These are phyloP conservation scores for Papilio xuthus DNA, from an alignment of 1,140 invertebrate genomes.

Conservation along the genomic window DNA sequence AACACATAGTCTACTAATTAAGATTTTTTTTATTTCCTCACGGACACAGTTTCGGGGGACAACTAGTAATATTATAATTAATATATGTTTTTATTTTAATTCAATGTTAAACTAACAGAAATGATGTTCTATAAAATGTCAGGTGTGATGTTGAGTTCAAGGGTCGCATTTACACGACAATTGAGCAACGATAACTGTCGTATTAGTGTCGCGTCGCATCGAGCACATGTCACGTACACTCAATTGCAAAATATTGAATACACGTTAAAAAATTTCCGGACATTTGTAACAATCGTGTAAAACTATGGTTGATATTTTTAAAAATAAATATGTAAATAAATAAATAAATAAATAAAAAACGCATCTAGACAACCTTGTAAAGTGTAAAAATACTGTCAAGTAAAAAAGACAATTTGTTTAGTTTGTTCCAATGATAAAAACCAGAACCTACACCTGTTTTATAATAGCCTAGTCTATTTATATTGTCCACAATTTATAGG, in stretches of 20 bases:
- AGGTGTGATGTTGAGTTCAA: constrained; percentile 19
- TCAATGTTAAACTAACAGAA: not conserved
- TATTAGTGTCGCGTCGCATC: not conserved
- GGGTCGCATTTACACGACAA: constrained; percentile 18
- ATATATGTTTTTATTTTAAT: not conserved
- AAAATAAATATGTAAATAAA: too few relatives aligned
- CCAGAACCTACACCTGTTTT: not conserved
- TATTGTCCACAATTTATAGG: not conserved
- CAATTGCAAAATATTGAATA: not conserved
- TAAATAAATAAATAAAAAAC: too few relatives aligned
- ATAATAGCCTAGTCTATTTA: too few relatives aligned
- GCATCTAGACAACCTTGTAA: too few relatives aligned
- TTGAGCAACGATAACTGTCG: constrained; percentile 28
- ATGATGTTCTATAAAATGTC: not conserved
- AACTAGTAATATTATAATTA: too few relatives aligned
- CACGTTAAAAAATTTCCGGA: not conserved
- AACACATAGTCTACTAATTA: too few relatives aligned
- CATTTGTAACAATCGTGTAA: not conserved
- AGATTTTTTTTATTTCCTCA: too few relatives aligned
- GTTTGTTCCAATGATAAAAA: too few relatives aligned
- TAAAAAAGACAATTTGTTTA: too few relatives aligned
- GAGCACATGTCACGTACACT: constrained; percentile 10
- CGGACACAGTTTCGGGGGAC: too few relatives aligned
- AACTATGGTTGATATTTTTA: too few relatives aligned
- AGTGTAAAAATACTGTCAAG: too few relatives aligned